Evolutionary conservation across 2,797 vertebrate genomes (phyloP), one percentile per base, ranked within the genome.

Genomic region (Protonibea diacanthus): DNA sequence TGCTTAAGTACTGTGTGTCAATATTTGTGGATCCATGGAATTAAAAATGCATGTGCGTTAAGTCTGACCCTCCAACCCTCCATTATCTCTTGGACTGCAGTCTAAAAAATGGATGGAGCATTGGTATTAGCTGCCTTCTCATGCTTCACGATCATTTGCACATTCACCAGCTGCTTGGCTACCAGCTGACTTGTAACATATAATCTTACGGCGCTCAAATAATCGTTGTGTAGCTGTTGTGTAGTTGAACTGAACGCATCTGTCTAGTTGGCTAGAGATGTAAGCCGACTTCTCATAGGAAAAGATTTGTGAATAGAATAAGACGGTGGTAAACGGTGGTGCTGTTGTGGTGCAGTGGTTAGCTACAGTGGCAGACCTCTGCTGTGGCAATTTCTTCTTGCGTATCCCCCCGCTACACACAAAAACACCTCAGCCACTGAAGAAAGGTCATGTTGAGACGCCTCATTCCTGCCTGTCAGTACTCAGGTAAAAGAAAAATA

Each of bases 91-190:
- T 51, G 53, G 38, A 70, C 20, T 18, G 40, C 42, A 67, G 9
- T 29, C 44, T 11, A n/a, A 9, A 5, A 20, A 49, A 29, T 7
- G 20, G 55, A 42, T 61, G 1, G 13, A 20, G 47, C 1, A 0
- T 51, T 4, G 33, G 45, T 27, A 65, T 66, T 42, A 47, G 52
- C 51, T 71, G 12, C 27, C 40, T 23, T 68, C 44, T 71, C 57
- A 44, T 38, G 52, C 47, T 49, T 76, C 25, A 29, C 58, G 56
- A 44, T 68, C 57, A 55, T 20, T 4, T 6, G 58, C 51, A 64
- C 68, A 49, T 62, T 74, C 20, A 53, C 61, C 66, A 62, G 64
- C 63, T 73, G 62, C 47, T 47, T 23, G 33, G 53, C 44, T 12
- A 60, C 38, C 49, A 58, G 63, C 29, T 60, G 64, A 77, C 62